Conservation (phyloP, 2,797 vertebrate genomes). For the Emys orbicularis region DNA sequence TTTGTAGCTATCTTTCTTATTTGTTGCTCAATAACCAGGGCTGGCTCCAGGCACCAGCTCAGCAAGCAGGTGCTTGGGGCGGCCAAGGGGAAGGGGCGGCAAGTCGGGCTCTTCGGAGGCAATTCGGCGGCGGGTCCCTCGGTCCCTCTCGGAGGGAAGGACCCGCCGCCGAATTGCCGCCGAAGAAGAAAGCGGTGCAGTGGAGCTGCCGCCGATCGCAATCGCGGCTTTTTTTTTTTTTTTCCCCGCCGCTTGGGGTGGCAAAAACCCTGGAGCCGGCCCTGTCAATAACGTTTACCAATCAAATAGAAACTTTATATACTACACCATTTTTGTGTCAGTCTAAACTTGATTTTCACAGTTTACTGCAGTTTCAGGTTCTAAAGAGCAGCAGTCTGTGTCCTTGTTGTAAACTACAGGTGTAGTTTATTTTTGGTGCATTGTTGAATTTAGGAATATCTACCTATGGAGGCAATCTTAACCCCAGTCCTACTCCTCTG, state of each 20-base stretch:
- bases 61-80: too few species aligned
- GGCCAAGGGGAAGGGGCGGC: too few species aligned
- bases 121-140: too few species aligned
- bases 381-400: background rate
- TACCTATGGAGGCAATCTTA: background rate
- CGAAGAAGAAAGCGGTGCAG: too few species aligned
- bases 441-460: background rate
- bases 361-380: background rate
- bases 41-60: too few species aligned
- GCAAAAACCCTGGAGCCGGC: too few species aligned
- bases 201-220: too few species aligned
- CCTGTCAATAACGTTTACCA: background rate
- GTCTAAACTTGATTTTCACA: constrained; percentile 24
- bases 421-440: background rate
- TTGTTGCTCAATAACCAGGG: background rate
- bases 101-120: too few species aligned
- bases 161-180: too few species aligned
- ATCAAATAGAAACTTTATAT: constrained; percentile 11
- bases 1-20: constrained; percentile 34
- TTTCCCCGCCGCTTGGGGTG: too few species aligned
- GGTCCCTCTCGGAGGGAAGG: too few species aligned
- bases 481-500: background rate
- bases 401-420: background rate
- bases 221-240: too few species aligned
- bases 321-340: background rate